Evolutionary conservation across 1,140 invertebrate species (phyloP), one percentile per base, ranked within the genome.

Genomic region (Spodoptera litura): DNA sequence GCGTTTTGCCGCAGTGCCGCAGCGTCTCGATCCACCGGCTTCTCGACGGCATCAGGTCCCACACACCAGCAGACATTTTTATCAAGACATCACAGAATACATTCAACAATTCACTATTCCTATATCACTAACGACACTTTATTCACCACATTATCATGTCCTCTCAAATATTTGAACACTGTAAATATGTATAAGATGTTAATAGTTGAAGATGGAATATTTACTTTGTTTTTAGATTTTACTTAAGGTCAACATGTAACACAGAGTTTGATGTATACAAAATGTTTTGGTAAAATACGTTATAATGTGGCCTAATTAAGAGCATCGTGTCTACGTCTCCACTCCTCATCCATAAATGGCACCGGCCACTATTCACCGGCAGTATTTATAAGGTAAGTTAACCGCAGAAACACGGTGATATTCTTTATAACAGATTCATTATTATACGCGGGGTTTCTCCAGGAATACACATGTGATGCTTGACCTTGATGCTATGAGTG

Each of bases 1-100:
- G 86, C 13, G 91, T 93, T 80, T 94, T 94, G 52, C 93, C 93
- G 81, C 93, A 94, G 68, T 91, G 85, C 15, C 93, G 80, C 80
- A 94, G 75, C 25, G 91, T 91, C 82, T 94, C 92, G n/a, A 94
- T 91, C 91, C 91, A 93, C 4, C 87, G 86, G 71, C 90, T 91
- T 71, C 90, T 83, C 49, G 89, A 82, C 70, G 91, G 93, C 87
- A 93, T 86, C 80, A 93, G 76, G 66, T 92, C 89, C 93, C 93
- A 94, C 56, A 94, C 87, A 11, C 83, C 88, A 73, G 83, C 78
- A 27, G 91, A 85, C 90, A 94, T 94, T 38, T 62, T 88, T 20
- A 70, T 80, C 62, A 83, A 72, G 81, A 87, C 85, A 87, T 87
- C 81, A 89, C 87, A 81, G 62, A 31, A 31, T 38, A 8, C 13